Base-by-base conservation (phyloP, 2,797 vertebrate species). In the Acropternis orthonyx region DNA sequence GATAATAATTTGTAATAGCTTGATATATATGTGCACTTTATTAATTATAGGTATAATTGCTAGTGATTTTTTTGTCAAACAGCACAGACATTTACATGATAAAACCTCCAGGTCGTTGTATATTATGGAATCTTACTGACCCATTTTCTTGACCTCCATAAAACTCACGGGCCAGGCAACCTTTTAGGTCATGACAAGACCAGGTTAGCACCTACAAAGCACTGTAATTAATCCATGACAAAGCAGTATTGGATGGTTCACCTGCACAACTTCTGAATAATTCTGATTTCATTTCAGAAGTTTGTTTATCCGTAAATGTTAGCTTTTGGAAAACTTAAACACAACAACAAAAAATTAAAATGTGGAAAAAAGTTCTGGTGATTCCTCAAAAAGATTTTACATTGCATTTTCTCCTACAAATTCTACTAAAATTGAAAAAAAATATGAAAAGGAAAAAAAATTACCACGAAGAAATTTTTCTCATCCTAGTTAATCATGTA, bases 51-150 rank as follows among this genome's bases (percentile, higher is more conserved):
- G 3, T 54, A 26, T 41, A 78, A 67, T 59, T 67, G 36, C 1
- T 82, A 85, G 30, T 34, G 9, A 65, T 76, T 65, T 91, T 79
- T 84, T 55, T 65, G 43, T 3, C 27, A 86, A 37, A 4, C 4
- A 11, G 4, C 32, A 48, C 5, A 76, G 5, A 59, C 79, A 75
- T 67, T 63, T 24, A 28, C 26, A 65, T 20, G 2, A 72, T 55
- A 55, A 72, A 68, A 0, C 9, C 41, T 51, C 9, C 1, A 1
- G 37, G 17, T 19, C 10, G 34, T 30, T 83, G 4, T 52, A 7
- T 49, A 54, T 67, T 37, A 67, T 2, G 7, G 12, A 83, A 83
- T 67, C 7, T 41, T 68, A 30, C 0, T 2, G 12, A 59, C 4
- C 2, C 11, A 15, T 30, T 44, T 6, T 55, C 39, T 78, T 3